These are phyloP conservation scores for Euschistus heros DNA, from an alignment of 1,140 invertebrate species.

Conservation along the genomic window DNA sequence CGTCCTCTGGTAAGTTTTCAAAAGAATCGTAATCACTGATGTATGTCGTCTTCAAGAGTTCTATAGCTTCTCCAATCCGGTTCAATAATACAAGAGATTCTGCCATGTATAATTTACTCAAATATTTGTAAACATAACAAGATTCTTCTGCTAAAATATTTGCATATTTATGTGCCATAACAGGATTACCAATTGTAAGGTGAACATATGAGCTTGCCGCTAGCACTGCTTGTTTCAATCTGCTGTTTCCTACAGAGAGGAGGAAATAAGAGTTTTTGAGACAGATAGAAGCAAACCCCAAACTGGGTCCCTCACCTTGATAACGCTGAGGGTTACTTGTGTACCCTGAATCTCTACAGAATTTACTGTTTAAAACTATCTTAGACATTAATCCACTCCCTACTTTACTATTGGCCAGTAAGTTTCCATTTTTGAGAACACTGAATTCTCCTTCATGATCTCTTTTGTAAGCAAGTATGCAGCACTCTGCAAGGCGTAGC, in stretches of 20 bases:
- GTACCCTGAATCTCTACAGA: constrained; percentile 10
- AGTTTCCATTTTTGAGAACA: constrained; percentile 44
- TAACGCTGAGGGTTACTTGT: constrained; percentile 46
- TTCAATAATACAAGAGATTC: constrained; percentile 79
- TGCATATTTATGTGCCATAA: constrained; percentile 60
- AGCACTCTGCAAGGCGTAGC: constrained; percentile 88
- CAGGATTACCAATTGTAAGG: constrained; percentile 72
- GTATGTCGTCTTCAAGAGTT: constrained; percentile 69
- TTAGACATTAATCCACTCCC: background rate
- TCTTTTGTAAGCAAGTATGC: constrained; percentile 44
- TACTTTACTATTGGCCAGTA: constrained; percentile 36
- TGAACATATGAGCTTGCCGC: constrained; percentile 71
- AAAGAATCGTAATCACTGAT: constrained; percentile 45
- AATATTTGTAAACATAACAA: constrained; percentile 55
- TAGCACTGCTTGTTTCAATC: constrained; percentile 43
- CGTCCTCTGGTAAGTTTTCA: constrained; percentile 24
- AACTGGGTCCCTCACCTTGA: constrained; percentile 69
- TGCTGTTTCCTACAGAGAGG: constrained; percentile 11
- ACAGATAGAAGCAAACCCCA: constrained; percentile 82
- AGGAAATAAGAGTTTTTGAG: constrained; percentile 63
- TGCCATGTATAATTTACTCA: constrained; percentile 79
- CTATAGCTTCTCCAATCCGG: constrained; percentile 69
- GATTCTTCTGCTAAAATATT: constrained; percentile 55
- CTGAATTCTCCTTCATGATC: constrained; percentile 51
- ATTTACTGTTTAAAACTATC: constrained; percentile 10